Evolutionary conservation across 1,140 invertebrate species (phyloP).

Genomic region (Drosophila truncata): DNA sequence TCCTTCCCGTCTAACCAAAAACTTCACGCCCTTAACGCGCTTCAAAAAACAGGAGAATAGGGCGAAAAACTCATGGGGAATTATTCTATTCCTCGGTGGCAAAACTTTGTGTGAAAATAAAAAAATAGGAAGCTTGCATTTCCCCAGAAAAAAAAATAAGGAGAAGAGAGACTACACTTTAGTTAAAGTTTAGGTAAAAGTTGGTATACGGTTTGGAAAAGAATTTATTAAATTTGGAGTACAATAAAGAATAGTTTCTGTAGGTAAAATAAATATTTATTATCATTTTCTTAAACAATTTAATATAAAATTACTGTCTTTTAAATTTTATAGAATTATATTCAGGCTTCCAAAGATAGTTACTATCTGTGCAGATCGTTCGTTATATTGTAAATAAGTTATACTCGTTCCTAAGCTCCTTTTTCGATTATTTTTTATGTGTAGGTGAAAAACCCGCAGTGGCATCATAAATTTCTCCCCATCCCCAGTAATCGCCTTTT

Average conservation of each 20-base stretch:
- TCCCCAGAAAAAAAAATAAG: conserved; percentile 1
- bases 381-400: neutral
- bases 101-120: conserved; percentile 57
- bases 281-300: neutral
- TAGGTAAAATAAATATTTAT: neutral
- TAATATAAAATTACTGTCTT: neutral
- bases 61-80: conserved; percentile 31
- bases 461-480: conserved; percentile 15
- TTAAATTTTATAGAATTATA: neutral
- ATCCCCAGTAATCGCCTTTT: conserved; percentile 22
- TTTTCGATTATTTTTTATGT: neutral
- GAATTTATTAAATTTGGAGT: neutral
- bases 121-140: conserved; percentile 20
- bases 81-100: conserved; percentile 14
- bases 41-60: conserved; percentile 15
- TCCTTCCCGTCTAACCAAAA: neutral
- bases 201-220: no score
- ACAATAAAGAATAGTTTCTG: no score
- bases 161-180: neutral
- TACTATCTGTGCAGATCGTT: neutral
- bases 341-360: neutral
- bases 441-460: neutral
- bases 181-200: neutral
- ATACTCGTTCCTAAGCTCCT: neutral
- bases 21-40: conserved; percentile 62